Evolutionary conservation across 2,888 invertebrate species (phyloP).

Genomic region (Phalera bucephala): DNA sequence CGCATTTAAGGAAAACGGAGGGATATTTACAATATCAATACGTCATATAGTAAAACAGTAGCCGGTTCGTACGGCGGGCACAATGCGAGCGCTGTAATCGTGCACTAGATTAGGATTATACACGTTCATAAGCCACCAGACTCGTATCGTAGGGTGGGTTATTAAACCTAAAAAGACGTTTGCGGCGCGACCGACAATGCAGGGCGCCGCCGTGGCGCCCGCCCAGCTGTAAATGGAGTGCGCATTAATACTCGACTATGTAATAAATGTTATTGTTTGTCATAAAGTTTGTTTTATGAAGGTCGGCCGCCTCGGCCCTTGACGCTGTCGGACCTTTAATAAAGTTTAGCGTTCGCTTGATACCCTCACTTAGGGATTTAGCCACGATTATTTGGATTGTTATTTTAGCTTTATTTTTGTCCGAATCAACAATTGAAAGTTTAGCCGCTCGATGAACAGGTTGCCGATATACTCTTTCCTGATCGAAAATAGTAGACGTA

Average conservation of each 20-base stretch:
- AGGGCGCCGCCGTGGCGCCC: slow-evolving; percentile 55
- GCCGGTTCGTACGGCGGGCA: not conserved
- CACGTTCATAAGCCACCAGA: slow-evolving; percentile 43
- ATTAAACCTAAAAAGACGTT: slow-evolving; percentile 46
- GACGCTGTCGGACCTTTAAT: slow-evolving; percentile 63
- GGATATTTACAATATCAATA: slow-evolving; percentile 5
- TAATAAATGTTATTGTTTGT: slow-evolving; percentile 81
- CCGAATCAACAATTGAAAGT: slow-evolving; percentile 20
- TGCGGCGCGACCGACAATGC: slow-evolving; percentile 52
- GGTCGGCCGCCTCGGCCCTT: slow-evolving; percentile 58
- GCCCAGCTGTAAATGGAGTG: slow-evolving; percentile 68
- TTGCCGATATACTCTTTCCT: too few relatives aligned
- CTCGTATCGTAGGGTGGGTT: slow-evolving; percentile 38
- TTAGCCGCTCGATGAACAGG: slow-evolving; percentile 31
- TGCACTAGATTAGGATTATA: slow-evolving; percentile 51
- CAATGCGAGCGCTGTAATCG: slow-evolving; percentile 26
- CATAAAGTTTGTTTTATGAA: slow-evolving; percentile 78
- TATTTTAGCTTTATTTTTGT: slow-evolving; percentile 33
- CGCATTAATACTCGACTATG: slow-evolving; percentile 76
- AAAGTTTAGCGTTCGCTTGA: slow-evolving; percentile 61
- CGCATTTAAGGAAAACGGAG: not conserved
- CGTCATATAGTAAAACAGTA: slow-evolving; percentile 1
- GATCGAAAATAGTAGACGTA: too few relatives aligned
- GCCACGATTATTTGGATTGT: slow-evolving; percentile 45
- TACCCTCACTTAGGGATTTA: slow-evolving; percentile 49